Evolutionary conservation across 2,113 vertebrate genomes (phyloP), one percentile per base, ranked within the genome.

Genomic region (Onychorhynchus coronatus): DNA sequence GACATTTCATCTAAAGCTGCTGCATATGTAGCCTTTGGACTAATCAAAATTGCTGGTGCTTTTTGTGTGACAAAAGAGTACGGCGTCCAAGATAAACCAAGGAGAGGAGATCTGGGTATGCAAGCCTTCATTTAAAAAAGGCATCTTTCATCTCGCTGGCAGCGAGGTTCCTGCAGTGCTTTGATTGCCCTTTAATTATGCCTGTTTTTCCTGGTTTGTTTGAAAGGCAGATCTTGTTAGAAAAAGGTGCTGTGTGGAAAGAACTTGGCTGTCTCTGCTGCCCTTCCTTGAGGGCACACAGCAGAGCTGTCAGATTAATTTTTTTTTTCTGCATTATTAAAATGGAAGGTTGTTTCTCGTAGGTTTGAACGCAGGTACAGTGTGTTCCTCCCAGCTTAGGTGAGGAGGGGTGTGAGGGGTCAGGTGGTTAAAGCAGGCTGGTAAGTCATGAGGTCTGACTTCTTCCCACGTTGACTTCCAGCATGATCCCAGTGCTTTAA

Each of bases 151-250:
- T 93, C 95, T 96, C 5, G 8, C 83, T 96, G 96, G 91, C 96
- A 92, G 91, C 5, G 10, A 97, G 83, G 95, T 93, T 96, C 96
- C 96, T 94, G 85, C 76, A 96, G 92, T 0, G 1, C 92, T 96
- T 78, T 92, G 95, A 78, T 93, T 96, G 93, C 91, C 80, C 95
- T 97, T 94, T 95, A 95, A 97, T 97, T 96, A 94, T 3, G 58
- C 61, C 83, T 93, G 86, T 37, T 91, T 96, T 96, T 88, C 96
- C 95, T 96, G 90, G 93, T 95, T 93, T 91, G 88, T 95, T 92
- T 96, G 92, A 94, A 95, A 96, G 92, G 95, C 92, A 94, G 91
- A 94, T 93, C 91, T 95, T 92, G 76, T 94, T 95, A 91, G 92
- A 81, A 96, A 92, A 93, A 93, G 86, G 86, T 85, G 86, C 91